Evolutionary conservation across 2,888 invertebrate genomes (phyloP), one percentile per base, ranked within the genome.

Genomic region (Fragum whitleyi): DNA sequence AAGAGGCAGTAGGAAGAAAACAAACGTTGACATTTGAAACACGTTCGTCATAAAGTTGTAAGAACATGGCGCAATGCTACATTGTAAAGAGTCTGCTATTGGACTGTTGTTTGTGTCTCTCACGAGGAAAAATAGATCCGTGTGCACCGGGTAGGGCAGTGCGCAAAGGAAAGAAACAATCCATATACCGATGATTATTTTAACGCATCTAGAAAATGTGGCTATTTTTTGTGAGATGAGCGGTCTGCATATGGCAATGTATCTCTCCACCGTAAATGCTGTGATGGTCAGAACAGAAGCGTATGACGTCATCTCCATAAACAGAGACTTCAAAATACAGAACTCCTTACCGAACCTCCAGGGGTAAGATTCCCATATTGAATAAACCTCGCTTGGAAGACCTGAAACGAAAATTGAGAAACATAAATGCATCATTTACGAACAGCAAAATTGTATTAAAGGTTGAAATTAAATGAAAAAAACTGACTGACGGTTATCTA

Each of bases 211-310:
- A 69, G 96, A 96, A 47, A 97, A 95, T 0, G 97, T 97, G 0
- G 97, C 96, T 96, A 97, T 96, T 61, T 96, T 96, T 94, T 97
- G 97, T 77, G 97, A 95, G 92, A 96, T 96, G 61, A 98, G 94
- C 0, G 98, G 98, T 93, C 97, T 97, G 92, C 98, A 98, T 91
- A 98, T 98, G 39, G 98, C 98, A 84, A 98, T 94, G 95, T 81
- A 59, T 42, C 62, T 97, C 94, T 98, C 98, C 94, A 97, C 96
- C 0, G 98, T 97, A 94, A 98, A 98, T 0, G 97, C 97, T 55
- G 97, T 97, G 88, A 98, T 98, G 23, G 98, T 98, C 91, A 98
- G 94, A 59, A 98, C 97, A 0, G 98, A 98, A 0, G 97, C 97
- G 94, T 98, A 97, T 0, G 97, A 97, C 0, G 97, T 97, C 94